Evolutionary conservation across 2,113 vertebrate species (phyloP).

Genomic region (Leptobrachium ailaonicum): DNA sequence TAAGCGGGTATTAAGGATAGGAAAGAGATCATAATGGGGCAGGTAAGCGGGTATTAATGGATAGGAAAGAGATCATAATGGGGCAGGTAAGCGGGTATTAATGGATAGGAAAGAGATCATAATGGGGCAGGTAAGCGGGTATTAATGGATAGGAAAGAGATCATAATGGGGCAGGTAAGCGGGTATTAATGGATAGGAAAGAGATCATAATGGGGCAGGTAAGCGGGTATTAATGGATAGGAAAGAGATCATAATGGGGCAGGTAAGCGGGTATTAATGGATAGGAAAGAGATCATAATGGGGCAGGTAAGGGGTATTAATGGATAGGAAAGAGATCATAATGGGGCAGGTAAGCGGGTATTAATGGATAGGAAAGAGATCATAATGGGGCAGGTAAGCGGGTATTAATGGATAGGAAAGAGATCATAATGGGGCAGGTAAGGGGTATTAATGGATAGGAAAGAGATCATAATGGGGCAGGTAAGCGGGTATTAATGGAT

Average conservation of each 20-base stretch:
- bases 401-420: background rate
- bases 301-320: background rate
- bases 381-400: background rate
- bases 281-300: background rate
- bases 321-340: background rate
- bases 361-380: no score
- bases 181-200: background rate
- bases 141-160: background rate
- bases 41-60: background rate
- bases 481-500: conserved; percentile 16
- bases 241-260: background rate
- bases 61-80: background rate
- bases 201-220: background rate
- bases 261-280: background rate
- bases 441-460: background rate
- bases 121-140: background rate
- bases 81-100: background rate
- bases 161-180: background rate
- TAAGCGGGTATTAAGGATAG: conserved; percentile 20
- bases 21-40: background rate
- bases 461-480: background rate
- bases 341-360: background rate
- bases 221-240: conserved; percentile 16
- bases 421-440: background rate
- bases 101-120: background rate